A percentile compares a stretch with the other conserved stretches of the same genome.
phyloP scores from a whole-genome alignment of 1,140 invertebrate genomes.

The Hyles vespertilio region DNA sequence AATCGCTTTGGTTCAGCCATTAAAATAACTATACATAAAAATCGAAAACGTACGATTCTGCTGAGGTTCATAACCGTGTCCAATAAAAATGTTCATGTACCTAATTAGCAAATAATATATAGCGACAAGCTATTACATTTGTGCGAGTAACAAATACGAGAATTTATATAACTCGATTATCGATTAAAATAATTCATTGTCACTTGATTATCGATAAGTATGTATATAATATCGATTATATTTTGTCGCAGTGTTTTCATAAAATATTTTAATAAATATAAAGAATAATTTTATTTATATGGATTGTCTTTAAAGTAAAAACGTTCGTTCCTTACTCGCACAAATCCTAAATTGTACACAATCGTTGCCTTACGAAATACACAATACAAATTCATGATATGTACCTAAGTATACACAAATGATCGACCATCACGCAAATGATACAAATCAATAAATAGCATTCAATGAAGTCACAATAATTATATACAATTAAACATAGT shows the following conservation, averaged over 20 bases:
- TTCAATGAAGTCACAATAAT: slow-evolving; percentile 59
- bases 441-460: slow-evolving; percentile 71
- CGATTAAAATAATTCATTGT: no score
- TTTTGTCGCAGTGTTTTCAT: background rate
- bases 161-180: no score
- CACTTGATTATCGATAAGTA: background rate
- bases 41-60: slow-evolving; percentile 44
- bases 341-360: slow-evolving; percentile 7
- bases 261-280: background rate
- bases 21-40: slow-evolving; percentile 44
- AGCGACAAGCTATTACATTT: slow-evolving; percentile 15
- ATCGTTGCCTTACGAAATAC: slow-evolving; percentile 48
- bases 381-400: slow-evolving; percentile 65
- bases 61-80: slow-evolving; percentile 62
- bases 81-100: slow-evolving; percentile 38
- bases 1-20: slow-evolving; percentile 67
- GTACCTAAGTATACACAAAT: slow-evolving; percentile 72
- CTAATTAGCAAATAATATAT: slow-evolving; percentile 18
- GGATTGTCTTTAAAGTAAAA: background rate
- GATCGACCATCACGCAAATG: slow-evolving; percentile 57
- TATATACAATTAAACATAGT: slow-evolving; percentile 62
- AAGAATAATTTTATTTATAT: background rate
- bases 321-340: slow-evolving; percentile 7
- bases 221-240: background rate
- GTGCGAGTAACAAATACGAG: slow-evolving; percentile 15